Evolutionary conservation across 2,888 invertebrate species (phyloP), one percentile per base, ranked within the genome.

Genomic region (Argynnis bischoffii): DNA sequence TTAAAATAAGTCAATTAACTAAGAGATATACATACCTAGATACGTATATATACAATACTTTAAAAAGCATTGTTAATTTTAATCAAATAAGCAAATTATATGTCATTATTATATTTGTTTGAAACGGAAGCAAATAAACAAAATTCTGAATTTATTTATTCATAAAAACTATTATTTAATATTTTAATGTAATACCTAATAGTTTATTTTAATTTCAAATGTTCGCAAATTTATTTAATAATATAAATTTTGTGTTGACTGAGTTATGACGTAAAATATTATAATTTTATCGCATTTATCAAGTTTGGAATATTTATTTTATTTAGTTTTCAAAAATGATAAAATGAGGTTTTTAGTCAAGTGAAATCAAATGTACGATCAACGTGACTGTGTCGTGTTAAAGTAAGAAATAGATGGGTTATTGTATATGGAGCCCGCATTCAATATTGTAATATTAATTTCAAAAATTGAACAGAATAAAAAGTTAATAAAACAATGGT

Each of bases 401-500:
- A 85, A 73, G 84, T 92, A 92, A 90, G 89, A 86, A 91, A 91
- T 92, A 92, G 91, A 86, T 90, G 91, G 92, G 92, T 90, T 86
- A 87, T 88, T 92, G 88, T 92, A 92, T 92, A 92, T 87, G 88
- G 84, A 90, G 79, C 92, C 92, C 92, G 85, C 90, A 91, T 92
- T 91, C 90, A 91, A 91, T 92, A 92, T 90, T 92, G 90, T 92
- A 92, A 90, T 88, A 92, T 92, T 92, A 91, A 91, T 92, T 92
- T 92, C 89, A 86, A 86, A 90, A 90, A 90, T 92, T 92, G 91
- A 92, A 89, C 85, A 91, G 90, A 92, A 92, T 92, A 92, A 92
- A 92, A 90, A 92, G 90, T 92, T 92, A 91, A 91, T 90, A 89
- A 90, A 91, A 89, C 61, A 72, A 75, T 74, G 71, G 74, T 70